Conservation (phyloP, 2,888 invertebrate genomes). For the Selenia dentaria region DNA sequence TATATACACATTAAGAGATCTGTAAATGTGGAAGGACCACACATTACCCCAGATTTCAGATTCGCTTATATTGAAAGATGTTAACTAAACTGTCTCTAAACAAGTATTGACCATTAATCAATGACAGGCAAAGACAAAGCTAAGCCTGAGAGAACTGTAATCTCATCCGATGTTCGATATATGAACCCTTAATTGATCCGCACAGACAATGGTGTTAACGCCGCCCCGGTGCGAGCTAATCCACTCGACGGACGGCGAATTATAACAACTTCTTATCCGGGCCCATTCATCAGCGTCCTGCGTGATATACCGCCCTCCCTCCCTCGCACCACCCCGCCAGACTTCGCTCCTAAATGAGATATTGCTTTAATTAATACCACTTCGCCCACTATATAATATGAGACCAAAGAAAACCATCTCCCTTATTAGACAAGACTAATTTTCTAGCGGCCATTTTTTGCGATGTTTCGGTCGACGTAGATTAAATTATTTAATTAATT, state of each 20-base stretch:
- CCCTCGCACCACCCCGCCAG: neutral
- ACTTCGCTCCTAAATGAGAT: conserved; percentile 43
- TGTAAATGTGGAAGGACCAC: no score
- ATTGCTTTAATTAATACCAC: conserved; percentile 58
- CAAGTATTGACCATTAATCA: no score
- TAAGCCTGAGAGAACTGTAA: no score
- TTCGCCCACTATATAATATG: conserved; percentile 42
- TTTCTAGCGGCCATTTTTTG: neutral
- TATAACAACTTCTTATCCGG: conserved; percentile 40
- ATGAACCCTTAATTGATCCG: neutral
- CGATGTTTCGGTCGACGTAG: neutral
- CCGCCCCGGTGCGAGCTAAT: conserved; percentile 1
- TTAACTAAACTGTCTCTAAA: no score
- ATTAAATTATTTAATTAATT: no score
- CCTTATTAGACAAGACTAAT: conserved; percentile 11
- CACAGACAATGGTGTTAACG: neutral
- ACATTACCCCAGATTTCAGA: no score
- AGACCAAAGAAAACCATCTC: conserved; percentile 17
- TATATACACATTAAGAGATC: no score
- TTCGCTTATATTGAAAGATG: no score
- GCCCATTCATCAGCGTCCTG: conserved; percentile 33
- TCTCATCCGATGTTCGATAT: neutral
- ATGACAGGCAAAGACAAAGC: no score
- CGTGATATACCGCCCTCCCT: neutral
- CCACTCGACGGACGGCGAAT: conserved; percentile 30